These are phyloP conservation scores for Solea senegalensis DNA, from an alignment of 2,113 vertebrate species.

Conservation along the genomic window DNA sequence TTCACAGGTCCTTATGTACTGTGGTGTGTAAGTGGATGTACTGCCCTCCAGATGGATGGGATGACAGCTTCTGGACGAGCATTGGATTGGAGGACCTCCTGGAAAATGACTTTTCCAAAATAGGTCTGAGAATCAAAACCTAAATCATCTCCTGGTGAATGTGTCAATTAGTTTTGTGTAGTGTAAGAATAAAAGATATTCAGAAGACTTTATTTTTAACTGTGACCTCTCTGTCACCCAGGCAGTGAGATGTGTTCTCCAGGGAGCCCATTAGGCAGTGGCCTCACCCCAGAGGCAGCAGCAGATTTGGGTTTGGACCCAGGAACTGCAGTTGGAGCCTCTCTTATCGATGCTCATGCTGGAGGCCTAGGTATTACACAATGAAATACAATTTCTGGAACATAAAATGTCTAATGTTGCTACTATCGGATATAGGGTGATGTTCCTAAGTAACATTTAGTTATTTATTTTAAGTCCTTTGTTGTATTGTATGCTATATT, in stretches of 20 bases:
- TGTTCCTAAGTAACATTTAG: too few species aligned
- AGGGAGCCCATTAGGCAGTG: slow-evolving; percentile 85
- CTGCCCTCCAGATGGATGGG: slow-evolving; percentile 90
- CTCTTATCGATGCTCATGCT: slow-evolving; percentile 96
- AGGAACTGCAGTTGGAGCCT: slow-evolving; percentile 89
- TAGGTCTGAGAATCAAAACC: slow-evolving; percentile 69
- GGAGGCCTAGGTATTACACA: slow-evolving; percentile 92
- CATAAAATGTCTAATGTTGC: too few species aligned
- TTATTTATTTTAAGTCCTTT: too few species aligned
- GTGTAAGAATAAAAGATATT: too few species aligned
- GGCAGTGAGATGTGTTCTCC: slow-evolving; percentile 87
- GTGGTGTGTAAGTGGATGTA: slow-evolving; percentile 97
- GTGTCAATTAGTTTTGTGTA: not conserved
- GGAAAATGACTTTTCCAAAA: slow-evolving; percentile 88
- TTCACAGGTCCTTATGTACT: slow-evolving; percentile 91
- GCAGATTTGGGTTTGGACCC: slow-evolving; percentile 84
- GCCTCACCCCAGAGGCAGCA: slow-evolving; percentile 87
- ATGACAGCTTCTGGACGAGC: slow-evolving; percentile 88
- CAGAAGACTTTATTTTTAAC: not conserved
- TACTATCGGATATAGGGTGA: too few species aligned
- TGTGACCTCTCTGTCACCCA: slow-evolving; percentile 59
- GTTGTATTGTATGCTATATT: too few species aligned
- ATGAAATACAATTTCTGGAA: not conserved
- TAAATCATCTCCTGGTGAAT: not conserved
- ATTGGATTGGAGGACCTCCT: slow-evolving; percentile 89